These are phyloP conservation scores for Myiotriccus ornatus DNA, from an alignment of 2,797 vertebrate species.

Conservation along the genomic window DNA sequence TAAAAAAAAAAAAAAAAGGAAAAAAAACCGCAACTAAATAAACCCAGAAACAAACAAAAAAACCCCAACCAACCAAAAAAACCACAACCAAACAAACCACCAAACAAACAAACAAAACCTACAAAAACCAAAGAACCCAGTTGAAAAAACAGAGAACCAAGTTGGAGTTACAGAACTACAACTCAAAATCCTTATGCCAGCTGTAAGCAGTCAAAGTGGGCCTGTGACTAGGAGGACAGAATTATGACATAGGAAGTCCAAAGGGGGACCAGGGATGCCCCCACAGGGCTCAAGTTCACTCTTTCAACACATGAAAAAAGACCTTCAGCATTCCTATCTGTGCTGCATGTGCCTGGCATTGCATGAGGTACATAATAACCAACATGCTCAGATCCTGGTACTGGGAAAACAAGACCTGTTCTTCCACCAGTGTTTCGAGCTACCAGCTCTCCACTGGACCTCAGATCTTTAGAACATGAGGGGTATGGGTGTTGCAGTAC, in stretches of 20 bases:
- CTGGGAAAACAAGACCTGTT: rapidly evolving
- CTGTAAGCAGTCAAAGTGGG: background rate
- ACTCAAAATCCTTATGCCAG: background rate
- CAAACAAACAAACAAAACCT: too few relatives aligned
- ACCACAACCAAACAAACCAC: too few relatives aligned
- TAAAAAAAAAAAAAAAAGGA: too few relatives aligned
- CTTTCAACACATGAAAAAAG: background rate
- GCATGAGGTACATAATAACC: rapidly evolving
- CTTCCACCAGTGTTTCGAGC: background rate
- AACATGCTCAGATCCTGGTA: rapidly evolving
- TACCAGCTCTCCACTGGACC: background rate
- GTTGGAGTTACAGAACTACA: background rate
- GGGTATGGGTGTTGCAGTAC: background rate
- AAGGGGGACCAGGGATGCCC: background rate
- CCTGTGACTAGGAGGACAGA: background rate
- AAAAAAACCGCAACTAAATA: too few relatives aligned
- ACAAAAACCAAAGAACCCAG: background rate
- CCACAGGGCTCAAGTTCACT: background rate
- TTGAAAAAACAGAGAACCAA: background rate
- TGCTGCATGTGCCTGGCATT: rapidly evolving
- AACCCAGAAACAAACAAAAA: too few relatives aligned
- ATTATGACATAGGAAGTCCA: background rate
- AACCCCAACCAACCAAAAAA: too few relatives aligned
- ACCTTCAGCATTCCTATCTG: rapidly evolving
- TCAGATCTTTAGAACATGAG: background rate